Base-by-base conservation (phyloP, 1,140 invertebrate genomes). In the Leptopilina boulardi region DNA sequence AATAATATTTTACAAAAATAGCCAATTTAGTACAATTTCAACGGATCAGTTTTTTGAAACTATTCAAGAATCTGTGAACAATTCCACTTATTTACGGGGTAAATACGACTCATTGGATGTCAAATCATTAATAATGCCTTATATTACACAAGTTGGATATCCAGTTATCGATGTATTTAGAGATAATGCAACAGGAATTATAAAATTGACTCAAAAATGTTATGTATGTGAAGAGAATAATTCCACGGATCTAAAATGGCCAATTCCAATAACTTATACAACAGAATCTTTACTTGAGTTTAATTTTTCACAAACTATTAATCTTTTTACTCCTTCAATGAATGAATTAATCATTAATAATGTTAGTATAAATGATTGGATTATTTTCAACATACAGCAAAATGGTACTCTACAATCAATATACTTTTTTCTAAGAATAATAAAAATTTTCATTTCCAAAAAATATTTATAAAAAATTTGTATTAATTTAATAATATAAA, bases 21-120 rank as follows among this genome's bases (percentile, higher is more conserved):
- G 26, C 4, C 15, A 70, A 15, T 70, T 30, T 10, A 30, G 15
- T 11, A 91, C 91, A 41, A 94, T 95, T 1, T 91, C 92, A 66
- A 94, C 95, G 74, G 91, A 95, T 75, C 93, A 96, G 81, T 87
- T 97, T 3, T 97, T 95, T 92, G 76, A 83, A 0, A 92, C 93
- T 13, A 89, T 97, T 13, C 91, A 94, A 81, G 88, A 92, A 82
- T 93, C 92, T 19, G 90, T 93, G 19, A 79, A 79, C 1, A 89
- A 89, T 76, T 89, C 89, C 15, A 84, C 90, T 15, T 2, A 1
- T 38, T 9, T 3, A 30, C 26, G 26, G 26, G 26, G 0, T 38
- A 9, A 38, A 3, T 38, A 3, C 5, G 34, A 9, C 3, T 70
- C 44, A 26, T 85, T 90, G 0, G 89, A 87, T 6, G 84, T 92